Conservation (phyloP, 2,113 vertebrate genomes). For the Gasterosteus aculeatus region DNA sequence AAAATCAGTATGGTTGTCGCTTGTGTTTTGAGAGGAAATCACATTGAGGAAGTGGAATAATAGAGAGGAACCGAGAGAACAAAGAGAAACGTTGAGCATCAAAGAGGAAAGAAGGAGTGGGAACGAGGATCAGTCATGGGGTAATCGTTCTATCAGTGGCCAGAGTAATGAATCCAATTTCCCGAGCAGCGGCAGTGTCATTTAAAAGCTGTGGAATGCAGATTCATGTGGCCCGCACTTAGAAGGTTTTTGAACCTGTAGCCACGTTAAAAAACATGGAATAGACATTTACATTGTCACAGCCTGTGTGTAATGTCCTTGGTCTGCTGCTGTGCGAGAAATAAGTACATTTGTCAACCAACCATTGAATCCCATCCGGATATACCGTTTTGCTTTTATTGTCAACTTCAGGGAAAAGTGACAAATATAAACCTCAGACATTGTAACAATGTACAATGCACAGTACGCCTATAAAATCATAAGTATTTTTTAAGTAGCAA, state of each 20-base stretch:
- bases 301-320: slow-evolving; percentile 44
- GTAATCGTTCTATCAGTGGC: slow-evolving; percentile 69
- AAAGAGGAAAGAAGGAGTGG: slow-evolving; percentile 42
- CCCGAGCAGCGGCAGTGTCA: slow-evolving; percentile 48
- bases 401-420: slow-evolving; percentile 13
- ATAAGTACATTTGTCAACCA: slow-evolving; percentile 19
- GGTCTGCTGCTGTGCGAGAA: slow-evolving; percentile 25
- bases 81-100: slow-evolving; percentile 48
- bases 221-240: slow-evolving; percentile 47
- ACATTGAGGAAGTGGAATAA: slow-evolving; percentile 42
- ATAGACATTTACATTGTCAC: slow-evolving; percentile 58
- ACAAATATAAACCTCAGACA: slow-evolving; percentile 8
- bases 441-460: slow-evolving; percentile 8
- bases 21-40: slow-evolving; percentile 29
- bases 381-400: slow-evolving; percentile 5
- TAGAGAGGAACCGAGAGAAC: slow-evolving; percentile 27
- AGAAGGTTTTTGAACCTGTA: slow-evolving; percentile 42
- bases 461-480: background rate
- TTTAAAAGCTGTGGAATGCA: slow-evolving; percentile 60
- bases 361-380: slow-evolving; percentile 12
- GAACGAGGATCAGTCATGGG: slow-evolving; percentile 57
- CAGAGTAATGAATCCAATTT: slow-evolving; percentile 74
- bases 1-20: slow-evolving; percentile 44
- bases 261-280: slow-evolving; percentile 54
- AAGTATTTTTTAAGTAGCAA: background rate